Evolutionary conservation across 2,797 vertebrate genomes (phyloP).

Genomic region (Tauraco hartlaubi): DNA sequence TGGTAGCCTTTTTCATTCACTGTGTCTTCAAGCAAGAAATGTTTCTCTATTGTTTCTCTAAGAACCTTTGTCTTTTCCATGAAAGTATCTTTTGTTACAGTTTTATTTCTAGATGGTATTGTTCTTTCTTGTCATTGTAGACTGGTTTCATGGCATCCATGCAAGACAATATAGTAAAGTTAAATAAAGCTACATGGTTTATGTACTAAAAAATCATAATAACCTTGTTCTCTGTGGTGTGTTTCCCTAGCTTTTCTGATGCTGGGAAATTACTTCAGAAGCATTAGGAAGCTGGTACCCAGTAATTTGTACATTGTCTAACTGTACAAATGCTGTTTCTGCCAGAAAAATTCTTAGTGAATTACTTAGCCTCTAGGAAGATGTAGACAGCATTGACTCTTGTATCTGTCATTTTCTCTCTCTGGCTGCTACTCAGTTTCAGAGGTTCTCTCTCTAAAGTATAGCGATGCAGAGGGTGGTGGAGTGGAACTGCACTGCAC

Average conservation of each 20-base stretch:
- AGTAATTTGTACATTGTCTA: not conserved
- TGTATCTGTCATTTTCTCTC: not conserved
- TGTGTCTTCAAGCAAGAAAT: not conserved
- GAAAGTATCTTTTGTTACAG: not conserved
- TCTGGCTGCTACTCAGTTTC: not conserved
- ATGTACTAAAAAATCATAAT: not conserved
- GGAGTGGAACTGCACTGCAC: not conserved
- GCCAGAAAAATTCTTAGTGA: not conserved
- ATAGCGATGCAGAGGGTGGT: accelerated
- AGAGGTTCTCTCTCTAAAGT: not conserved
- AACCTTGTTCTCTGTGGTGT: not conserved
- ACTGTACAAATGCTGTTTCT: not conserved
- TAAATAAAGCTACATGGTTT: not conserved
- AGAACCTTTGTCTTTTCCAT: not conserved
- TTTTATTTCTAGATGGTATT: not conserved
- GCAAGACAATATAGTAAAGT: not conserved
- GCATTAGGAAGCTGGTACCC: not conserved
- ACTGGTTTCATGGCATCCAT: not conserved
- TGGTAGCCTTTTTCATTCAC: not conserved
- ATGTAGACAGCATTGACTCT: not conserved
- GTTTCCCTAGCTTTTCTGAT: not conserved
- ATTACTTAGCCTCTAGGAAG: not conserved
- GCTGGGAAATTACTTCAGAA: not conserved
- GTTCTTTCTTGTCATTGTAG: not conserved
- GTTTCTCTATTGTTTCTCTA: not conserved